Conservation (phyloP, 37 sponge, comb jelly and placozoan species). For the Axinella damicornis region DNA sequence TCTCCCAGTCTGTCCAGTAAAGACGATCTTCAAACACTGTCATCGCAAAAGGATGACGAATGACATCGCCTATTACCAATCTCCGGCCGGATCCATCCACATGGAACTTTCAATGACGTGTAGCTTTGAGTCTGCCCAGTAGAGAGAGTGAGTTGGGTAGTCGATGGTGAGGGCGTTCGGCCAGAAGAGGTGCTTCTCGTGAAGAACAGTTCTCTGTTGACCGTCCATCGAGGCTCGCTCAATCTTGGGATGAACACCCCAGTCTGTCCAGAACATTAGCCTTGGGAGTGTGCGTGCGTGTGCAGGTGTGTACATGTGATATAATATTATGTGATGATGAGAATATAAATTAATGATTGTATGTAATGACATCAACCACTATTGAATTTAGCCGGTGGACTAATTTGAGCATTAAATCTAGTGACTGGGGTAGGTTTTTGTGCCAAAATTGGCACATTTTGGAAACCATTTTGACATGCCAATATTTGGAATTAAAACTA, state of each 20-base stretch:
- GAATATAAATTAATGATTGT: no score
- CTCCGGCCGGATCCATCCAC: slow-evolving; percentile 58
- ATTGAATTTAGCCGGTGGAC: no score
- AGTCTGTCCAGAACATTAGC: slow-evolving; percentile 59
- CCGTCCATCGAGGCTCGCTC: slow-evolving; percentile 80
- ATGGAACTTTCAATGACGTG: slow-evolving; percentile 61
- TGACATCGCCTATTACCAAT: slow-evolving; percentile 8
- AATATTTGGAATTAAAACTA: no score
- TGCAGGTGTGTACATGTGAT: no score
- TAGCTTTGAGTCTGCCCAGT: slow-evolving; percentile 83
- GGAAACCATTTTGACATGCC: no score
- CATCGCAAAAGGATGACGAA: slow-evolving; percentile 76
- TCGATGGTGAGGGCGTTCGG: slow-evolving; percentile 81
- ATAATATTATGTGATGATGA: no score
- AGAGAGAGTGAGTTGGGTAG: slow-evolving; percentile 65
- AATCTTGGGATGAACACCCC: slow-evolving; percentile 55
- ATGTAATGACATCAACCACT: no score
- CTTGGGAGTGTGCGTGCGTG: neutral
- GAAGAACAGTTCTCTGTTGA: neutral
- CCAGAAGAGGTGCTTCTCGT: slow-evolving; percentile 33
- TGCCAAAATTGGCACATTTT: no score
- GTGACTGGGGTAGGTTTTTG: no score
- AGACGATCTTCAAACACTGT: slow-evolving; percentile 69
- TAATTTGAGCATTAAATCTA: no score
- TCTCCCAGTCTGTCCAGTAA: slow-evolving; percentile 87